Percentiles rank a stretch among this genome's conserved stretches.
Evolutionary conservation across 2,888 invertebrate genomes (phyloP).

Genomic region (Caenorhabditis becei): DNA sequence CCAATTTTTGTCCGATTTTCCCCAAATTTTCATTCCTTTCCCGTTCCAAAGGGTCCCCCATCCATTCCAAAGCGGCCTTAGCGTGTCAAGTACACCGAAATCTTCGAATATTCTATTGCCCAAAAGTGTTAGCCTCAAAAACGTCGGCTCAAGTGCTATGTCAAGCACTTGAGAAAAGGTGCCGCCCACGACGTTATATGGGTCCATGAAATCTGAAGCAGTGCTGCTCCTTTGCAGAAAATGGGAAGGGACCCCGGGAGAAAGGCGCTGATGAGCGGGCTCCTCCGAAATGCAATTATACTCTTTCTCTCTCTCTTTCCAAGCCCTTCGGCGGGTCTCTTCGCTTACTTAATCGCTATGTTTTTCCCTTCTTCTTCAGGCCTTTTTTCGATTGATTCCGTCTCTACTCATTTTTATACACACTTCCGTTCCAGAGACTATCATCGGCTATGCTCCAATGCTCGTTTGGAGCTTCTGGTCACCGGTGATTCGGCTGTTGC

Average conservation of each 20-base stretch:
- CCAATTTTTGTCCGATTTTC: neutral
- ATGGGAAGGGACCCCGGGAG: neutral
- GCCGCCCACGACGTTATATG: slow-evolving; percentile 2
- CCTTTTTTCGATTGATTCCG: slow-evolving; percentile 2
- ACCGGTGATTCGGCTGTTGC: slow-evolving; percentile 38
- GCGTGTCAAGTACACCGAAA: slow-evolving; percentile 41
- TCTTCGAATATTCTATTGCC: slow-evolving; percentile 11
- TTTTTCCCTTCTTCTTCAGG: slow-evolving; percentile 5
- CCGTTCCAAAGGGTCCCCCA: neutral
- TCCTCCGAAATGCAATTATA: slow-evolving; percentile 55
- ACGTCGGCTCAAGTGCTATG: neutral
- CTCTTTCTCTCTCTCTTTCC: slow-evolving; percentile 25
- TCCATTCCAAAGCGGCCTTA: slow-evolving; percentile 2
- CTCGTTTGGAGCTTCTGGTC: slow-evolving; percentile 51
- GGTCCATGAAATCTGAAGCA: neutral
- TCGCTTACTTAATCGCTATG: slow-evolving; percentile 50
- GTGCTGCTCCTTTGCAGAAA: too few relatives aligned
- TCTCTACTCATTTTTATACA: slow-evolving; percentile 10
- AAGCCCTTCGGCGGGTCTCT: neutral
- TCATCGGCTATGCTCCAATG: slow-evolving; percentile 60
- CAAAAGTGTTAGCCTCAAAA: slow-evolving; percentile 13
- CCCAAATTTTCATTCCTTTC: slow-evolving; percentile 19
- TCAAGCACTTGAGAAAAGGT: neutral
- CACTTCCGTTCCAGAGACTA: slow-evolving; percentile 9
- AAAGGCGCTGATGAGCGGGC: slow-evolving; percentile 41